These are phyloP conservation scores for Catharus bicknelli DNA, from an alignment of 2,113 vertebrate genomes.

Conservation along the genomic window DNA sequence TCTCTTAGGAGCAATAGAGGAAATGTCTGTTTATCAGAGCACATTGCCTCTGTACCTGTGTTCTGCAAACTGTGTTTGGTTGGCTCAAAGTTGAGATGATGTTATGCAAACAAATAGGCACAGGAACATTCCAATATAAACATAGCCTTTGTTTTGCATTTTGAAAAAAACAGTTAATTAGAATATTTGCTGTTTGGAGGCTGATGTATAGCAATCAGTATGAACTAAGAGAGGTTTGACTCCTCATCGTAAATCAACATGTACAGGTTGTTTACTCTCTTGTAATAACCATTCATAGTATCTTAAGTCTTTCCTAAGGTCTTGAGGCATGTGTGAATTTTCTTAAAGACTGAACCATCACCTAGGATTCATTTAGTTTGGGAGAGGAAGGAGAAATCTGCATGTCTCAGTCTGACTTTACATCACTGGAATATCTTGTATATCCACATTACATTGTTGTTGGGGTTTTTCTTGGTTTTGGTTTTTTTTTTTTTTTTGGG, in stretches of 20 bases:
- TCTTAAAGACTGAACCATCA: background rate
- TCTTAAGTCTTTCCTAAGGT: background rate
- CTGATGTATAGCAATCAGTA: background rate
- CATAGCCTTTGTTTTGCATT: background rate
- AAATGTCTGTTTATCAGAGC: background rate
- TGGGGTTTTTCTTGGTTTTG: no score
- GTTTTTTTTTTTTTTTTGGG: background rate
- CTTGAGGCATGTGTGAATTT: background rate
- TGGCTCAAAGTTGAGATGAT: background rate
- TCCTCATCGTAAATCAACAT: background rate
- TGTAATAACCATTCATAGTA: background rate
- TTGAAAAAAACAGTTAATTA: background rate
- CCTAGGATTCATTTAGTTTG: background rate
- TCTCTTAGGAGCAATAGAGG: background rate
- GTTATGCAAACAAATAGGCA: background rate
- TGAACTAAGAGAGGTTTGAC: background rate
- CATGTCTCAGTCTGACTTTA: accelerated
- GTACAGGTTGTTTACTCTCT: background rate
- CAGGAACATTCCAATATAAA: background rate
- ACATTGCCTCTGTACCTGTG: background rate
- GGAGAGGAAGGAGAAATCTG: background rate
- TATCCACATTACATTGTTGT: background rate
- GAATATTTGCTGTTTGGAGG: background rate
- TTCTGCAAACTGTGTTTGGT: background rate
- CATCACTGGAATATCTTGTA: background rate